Percentiles rank a stretch among this genome's conserved stretches.
These are phyloP conservation scores for Setophaga coronata DNA, from an alignment of 2,113 vertebrate genomes.

Conservation along the genomic window DNA sequence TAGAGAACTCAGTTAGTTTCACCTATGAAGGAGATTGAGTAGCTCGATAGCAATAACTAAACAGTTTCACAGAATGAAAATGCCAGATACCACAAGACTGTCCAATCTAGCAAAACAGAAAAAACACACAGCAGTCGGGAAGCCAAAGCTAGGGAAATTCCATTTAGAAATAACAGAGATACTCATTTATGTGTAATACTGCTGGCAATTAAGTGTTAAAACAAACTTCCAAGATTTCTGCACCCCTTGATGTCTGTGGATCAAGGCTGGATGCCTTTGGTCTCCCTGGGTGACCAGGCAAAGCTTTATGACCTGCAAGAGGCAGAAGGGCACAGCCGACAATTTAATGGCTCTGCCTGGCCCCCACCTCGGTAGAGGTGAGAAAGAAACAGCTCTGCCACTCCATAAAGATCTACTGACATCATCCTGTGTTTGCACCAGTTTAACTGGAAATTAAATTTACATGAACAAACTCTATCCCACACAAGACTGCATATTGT, in stretches of 20 bases:
- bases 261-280: neutral
- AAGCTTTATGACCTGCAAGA: neutral
- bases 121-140: neutral
- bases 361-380: neutral
- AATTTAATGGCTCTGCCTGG: neutral
- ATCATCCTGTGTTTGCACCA: slow-evolving; percentile 29
- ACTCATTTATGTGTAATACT: neutral
- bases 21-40: neutral
- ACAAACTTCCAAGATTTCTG: neutral
- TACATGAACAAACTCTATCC: slow-evolving; percentile 52
- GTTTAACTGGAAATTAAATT: slow-evolving; percentile 55
- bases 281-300: neutral
- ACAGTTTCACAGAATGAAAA: neutral
- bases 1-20: neutral
- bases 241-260: neutral
- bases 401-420: neutral
- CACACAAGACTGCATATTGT: slow-evolving; percentile 58
- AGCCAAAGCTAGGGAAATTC: neutral
- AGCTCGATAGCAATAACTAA: neutral
- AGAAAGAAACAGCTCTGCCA: neutral
- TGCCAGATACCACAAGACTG: neutral
- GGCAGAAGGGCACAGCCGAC: neutral
- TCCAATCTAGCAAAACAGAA: neutral
- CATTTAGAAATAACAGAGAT: neutral
- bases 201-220: slow-evolving; percentile 14